Evolutionary conservation across 30 jellyfish, hydroid and myxozoan genomes (phyloP), one percentile per base, ranked within the genome.

Genomic region (Pseudorhiza aurosa): DNA sequence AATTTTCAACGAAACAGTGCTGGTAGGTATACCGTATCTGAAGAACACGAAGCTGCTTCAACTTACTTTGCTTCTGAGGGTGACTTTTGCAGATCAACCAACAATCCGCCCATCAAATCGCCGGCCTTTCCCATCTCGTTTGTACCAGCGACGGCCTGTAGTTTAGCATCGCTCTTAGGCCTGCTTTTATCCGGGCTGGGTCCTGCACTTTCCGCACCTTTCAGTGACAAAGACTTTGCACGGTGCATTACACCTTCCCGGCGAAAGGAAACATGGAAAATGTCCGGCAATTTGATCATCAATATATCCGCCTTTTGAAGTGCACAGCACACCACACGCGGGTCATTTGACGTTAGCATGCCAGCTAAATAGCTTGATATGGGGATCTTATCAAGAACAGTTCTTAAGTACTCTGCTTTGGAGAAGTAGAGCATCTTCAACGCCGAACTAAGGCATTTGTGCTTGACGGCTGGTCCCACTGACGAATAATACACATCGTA

Each of bases 211-310:
- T 51, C 55, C 2, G 86, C 30, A 17, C 58, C 57, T 47, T 67
- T 78, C 15, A 49, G 67, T 1, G 95, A 68, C 60, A 85, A 59
- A 35, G 87, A 50, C 63, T 43, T 72, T 9, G 93, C 78, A 43
- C 85, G 84, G 50, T 92, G 98, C 98, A 92, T 92, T 30, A 92
- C 98, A 22, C 98, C 98, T 45, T 92, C 98, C 27, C 96, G 77
- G 37, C 98, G 89, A 43, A 92, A 92, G 33, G 76, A 85, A 9
- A 92, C 98, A 58, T 92, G 96, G 58, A 92, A 92, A 0, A 83
- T 75, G 62, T 92, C 96, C 0, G 98, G 87, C 40, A 92, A 82
- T 60, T 92, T 92, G 27, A 81, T 46, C 98, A 92, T 92, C 75
- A 92, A 62, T 24, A 92, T 92, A 15, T 92, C 98, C 8, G 96